Evolutionary conservation across 2,113 vertebrate species (phyloP).

Genomic region (Triplophysa siluroides): DNA sequence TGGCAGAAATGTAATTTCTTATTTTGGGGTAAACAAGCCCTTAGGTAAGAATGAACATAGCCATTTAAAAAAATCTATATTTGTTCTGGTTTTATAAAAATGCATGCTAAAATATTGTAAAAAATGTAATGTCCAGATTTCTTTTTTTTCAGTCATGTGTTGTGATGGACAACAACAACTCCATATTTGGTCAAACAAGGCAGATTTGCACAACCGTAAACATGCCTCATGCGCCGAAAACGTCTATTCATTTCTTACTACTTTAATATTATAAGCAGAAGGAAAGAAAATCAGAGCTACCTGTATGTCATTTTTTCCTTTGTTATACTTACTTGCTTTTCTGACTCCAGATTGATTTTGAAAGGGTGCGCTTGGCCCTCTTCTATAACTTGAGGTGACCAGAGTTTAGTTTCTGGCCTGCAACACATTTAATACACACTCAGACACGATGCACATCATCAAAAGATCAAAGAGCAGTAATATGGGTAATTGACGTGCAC

Average conservation of each 20-base stretch:
- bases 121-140: not conserved
- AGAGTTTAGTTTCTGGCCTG: constrained; percentile 81
- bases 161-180: constrained; percentile 1
- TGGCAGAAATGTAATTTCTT: too few species aligned
- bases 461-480: constrained; percentile 36
- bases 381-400: constrained; percentile 84
- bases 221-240: not conserved
- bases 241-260: not conserved
- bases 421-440: constrained; percentile 44
- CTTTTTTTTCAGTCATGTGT: not conserved
- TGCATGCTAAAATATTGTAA: not conserved
- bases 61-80: not conserved
- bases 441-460: not conserved
- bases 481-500: not conserved
- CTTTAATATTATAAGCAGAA: too few species aligned
- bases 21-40: too few species aligned
- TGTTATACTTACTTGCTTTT: constrained; percentile 80
- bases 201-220: not conserved
- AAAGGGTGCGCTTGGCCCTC: constrained; percentile 83
- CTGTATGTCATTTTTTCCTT: not conserved
- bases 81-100: not conserved
- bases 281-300: not conserved
- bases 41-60: too few species aligned
- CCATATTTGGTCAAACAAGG: constrained; percentile 8
- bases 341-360: constrained; percentile 86